Evolutionary conservation across 2,888 invertebrate species (phyloP).

Genomic region (Hofmannophila pseudospretella): DNA sequence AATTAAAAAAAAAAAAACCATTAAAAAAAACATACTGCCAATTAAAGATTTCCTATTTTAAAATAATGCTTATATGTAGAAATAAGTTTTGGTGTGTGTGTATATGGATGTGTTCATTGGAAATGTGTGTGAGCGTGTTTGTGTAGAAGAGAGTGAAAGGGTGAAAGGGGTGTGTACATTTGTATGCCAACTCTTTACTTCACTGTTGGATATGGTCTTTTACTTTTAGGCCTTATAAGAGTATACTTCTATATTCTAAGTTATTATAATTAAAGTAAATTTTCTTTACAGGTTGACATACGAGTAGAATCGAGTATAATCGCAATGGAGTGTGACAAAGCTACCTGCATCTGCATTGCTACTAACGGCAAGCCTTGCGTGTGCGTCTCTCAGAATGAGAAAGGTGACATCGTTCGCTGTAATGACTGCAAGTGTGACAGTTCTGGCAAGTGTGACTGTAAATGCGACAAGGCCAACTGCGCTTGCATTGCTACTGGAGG

Average conservation of each 20-base stretch:
- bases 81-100: no score
- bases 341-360: constrained; percentile 11
- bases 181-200: no score
- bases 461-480: constrained; percentile 17
- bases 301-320: neutral
- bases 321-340: constrained; percentile 15
- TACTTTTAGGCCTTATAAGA: no score
- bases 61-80: no score
- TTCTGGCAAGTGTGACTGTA: neutral
- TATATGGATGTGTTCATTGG: no score
- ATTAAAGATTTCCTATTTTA: no score
- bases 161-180: no score
- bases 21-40: no score
- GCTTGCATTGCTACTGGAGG: constrained; percentile 26
- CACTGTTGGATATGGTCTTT: no score
- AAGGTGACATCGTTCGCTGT: constrained; percentile 4
- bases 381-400: constrained; percentile 16
- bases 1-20: no score
- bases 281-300: neutral
- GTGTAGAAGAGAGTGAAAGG: no score
- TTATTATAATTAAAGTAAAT: neutral
- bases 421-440: constrained; percentile 6
- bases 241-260: neutral
- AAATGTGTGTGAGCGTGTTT: no score
- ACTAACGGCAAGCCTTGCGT: constrained; percentile 15